Conservation (phyloP, 2,888 invertebrate species). For the Drosophila fulvimacula region DNA sequence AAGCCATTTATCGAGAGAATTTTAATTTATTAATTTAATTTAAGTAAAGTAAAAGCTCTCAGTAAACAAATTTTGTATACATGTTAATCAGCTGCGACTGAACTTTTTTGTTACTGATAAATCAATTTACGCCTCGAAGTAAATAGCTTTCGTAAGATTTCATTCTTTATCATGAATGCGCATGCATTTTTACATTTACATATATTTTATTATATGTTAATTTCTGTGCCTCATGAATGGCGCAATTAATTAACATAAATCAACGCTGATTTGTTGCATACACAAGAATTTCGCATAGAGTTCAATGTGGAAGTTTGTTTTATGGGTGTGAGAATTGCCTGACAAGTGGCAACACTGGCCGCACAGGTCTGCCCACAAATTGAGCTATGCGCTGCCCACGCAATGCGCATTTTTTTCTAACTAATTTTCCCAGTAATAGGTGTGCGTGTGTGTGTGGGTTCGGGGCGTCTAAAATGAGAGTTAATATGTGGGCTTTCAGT, state of each 20-base stretch:
- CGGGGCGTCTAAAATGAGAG: constrained; percentile 35
- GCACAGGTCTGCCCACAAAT: constrained; percentile 56
- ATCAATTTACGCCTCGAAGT: not conserved
- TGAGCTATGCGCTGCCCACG: constrained; percentile 56
- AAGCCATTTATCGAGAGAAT: not conserved
- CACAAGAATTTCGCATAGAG: constrained; percentile 40
- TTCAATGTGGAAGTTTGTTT: constrained; percentile 35
- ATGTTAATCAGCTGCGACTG: not conserved
- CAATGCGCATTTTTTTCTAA: constrained; percentile 23
- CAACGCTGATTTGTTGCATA: constrained; percentile 34
- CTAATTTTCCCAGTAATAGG: constrained; percentile 35
- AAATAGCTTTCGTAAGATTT: constrained; percentile 4
- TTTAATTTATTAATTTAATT: not conserved
- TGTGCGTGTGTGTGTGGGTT: constrained; percentile 25
- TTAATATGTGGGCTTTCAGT: constrained; percentile 49
- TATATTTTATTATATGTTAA: constrained; percentile 31
- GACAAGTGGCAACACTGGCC: constrained; percentile 41
- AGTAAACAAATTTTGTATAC: not conserved
- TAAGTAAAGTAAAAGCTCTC: not conserved
- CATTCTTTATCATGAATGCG: constrained; percentile 5
- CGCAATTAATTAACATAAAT: constrained; percentile 58
- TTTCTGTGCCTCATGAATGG: constrained; percentile 18
- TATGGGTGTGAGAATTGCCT: constrained; percentile 68
- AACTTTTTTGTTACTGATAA: constrained; percentile 1
- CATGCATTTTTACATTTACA: constrained; percentile 6